phyloP scores from a whole-genome alignment of 2,797 vertebrate species.

The Cephalopachus bancanus region DNA sequence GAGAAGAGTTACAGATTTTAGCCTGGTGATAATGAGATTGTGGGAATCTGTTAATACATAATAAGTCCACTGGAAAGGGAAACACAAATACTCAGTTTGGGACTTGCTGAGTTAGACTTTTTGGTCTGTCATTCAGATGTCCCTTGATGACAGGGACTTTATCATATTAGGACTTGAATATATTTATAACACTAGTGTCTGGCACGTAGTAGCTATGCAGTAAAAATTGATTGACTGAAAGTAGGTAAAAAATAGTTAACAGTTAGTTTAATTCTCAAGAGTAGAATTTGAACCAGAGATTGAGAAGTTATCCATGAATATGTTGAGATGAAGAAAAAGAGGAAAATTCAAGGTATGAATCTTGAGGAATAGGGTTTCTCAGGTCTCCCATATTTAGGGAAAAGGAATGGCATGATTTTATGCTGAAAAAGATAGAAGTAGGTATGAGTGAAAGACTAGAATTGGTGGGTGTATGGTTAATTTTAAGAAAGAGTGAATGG shows the following conservation, averaged over 20 bases:
- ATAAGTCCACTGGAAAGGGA: background rate
- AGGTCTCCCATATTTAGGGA: background rate
- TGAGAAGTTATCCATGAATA: background rate
- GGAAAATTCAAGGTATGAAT: conserved; percentile 40
- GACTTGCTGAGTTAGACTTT: background rate
- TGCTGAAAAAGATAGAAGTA: background rate
- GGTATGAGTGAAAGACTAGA: conserved; percentile 26
- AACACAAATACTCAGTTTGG: background rate
- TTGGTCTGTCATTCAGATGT: conserved; percentile 7
- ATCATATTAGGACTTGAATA: background rate
- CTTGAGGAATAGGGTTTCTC: background rate
- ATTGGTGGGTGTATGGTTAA: background rate
- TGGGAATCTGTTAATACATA: background rate
- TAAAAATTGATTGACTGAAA: conserved; percentile 22
- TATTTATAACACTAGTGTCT: conserved; percentile 3
- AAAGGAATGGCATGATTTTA: background rate
- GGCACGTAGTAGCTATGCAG: background rate
- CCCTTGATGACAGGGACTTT: background rate
- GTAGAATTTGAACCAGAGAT: conserved; percentile 1
- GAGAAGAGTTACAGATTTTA: background rate
- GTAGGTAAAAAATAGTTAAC: conserved; percentile 10
- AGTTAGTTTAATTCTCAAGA: conserved; percentile 52
- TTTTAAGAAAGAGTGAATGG: background rate
- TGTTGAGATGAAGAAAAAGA: conserved; percentile 1
- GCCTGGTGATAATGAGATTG: background rate